Percentiles rank a stretch among this genome's conserved stretches.
phyloP scores from a whole-genome alignment of 30 jellyfish, hydroid and myxozoan species.

The Rhopilema esculentum region DNA sequence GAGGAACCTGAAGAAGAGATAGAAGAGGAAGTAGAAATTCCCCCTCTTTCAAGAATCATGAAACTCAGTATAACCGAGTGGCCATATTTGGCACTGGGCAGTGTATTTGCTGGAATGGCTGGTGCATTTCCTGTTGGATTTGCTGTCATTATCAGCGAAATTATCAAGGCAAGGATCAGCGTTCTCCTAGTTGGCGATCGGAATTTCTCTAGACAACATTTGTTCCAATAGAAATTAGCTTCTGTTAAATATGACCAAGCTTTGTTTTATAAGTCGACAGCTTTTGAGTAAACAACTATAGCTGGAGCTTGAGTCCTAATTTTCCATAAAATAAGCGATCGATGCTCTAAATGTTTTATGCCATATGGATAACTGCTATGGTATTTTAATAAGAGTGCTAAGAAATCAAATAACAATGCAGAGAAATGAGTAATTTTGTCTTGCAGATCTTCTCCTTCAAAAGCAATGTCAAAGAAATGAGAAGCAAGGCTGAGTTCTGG shows the following conservation, averaged over 20 bases:
- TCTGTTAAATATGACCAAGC: too few relatives aligned
- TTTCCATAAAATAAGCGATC: too few relatives aligned
- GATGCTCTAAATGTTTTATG: too few relatives aligned
- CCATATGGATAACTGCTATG: too few relatives aligned
- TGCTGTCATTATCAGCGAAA: constrained; percentile 75
- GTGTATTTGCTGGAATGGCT: constrained; percentile 68
- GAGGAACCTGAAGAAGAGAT: constrained; percentile 67
- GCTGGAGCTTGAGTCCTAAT: too few relatives aligned
- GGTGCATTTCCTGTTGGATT: constrained; percentile 86
- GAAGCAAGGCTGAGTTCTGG: constrained; percentile 84
- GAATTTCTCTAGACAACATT: too few relatives aligned
- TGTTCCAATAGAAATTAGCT: too few relatives aligned
- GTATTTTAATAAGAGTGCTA: too few relatives aligned
- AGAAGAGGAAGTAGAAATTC: constrained; percentile 74
- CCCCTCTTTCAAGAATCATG: constrained; percentile 78
- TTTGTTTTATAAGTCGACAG: neutral
- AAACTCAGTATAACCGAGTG: constrained; percentile 72
- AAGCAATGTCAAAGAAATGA: constrained; percentile 46
- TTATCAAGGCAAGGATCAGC: constrained; percentile 50
- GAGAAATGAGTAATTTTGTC: neutral
- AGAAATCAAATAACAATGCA: neutral
- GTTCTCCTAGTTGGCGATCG: too few relatives aligned
- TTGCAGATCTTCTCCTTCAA: constrained; percentile 48
- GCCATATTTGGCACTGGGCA: constrained; percentile 78
- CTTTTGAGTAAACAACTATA: neutral